phyloP scores from a whole-genome alignment of 2,888 invertebrate species.

The Tortrix viridana region DNA sequence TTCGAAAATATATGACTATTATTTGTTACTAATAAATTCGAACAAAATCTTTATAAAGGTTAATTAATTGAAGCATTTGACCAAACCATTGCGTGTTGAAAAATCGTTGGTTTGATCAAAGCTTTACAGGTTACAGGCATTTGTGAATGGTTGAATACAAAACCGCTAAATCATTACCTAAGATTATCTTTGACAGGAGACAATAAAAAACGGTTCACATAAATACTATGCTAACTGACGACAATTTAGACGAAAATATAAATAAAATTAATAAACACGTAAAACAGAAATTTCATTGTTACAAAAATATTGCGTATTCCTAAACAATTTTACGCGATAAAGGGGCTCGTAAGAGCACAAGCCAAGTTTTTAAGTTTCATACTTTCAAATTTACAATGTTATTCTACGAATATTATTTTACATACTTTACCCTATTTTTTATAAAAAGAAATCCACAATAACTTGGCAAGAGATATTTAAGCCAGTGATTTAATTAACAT shows the following conservation, averaged over 20 bases:
- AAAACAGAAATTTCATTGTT: background rate
- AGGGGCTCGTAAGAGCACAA: background rate
- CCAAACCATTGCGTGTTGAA: too few species aligned
- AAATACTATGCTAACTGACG: background rate
- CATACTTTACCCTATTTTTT: too few species aligned
- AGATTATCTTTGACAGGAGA: background rate
- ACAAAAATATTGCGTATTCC: background rate
- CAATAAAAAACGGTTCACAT: background rate
- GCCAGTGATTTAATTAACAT: too few species aligned
- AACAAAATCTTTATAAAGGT: constrained; percentile 9
- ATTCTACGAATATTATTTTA: background rate
- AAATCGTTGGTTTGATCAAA: too few species aligned
- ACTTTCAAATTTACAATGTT: background rate
- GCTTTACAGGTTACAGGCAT: too few species aligned
- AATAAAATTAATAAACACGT: background rate
- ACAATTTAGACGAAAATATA: background rate
- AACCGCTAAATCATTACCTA: too few species aligned
- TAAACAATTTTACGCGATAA: background rate
- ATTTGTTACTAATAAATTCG: constrained; percentile 11
- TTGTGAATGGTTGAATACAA: too few species aligned
- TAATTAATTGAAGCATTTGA: too few species aligned
- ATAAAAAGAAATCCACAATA: background rate
- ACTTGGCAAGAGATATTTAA: background rate
- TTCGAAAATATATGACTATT: constrained; percentile 7
- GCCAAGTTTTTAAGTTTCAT: background rate